Evolutionary conservation across 2,888 invertebrate genomes (phyloP).

Genomic region (Priocnemis perturbator): DNA sequence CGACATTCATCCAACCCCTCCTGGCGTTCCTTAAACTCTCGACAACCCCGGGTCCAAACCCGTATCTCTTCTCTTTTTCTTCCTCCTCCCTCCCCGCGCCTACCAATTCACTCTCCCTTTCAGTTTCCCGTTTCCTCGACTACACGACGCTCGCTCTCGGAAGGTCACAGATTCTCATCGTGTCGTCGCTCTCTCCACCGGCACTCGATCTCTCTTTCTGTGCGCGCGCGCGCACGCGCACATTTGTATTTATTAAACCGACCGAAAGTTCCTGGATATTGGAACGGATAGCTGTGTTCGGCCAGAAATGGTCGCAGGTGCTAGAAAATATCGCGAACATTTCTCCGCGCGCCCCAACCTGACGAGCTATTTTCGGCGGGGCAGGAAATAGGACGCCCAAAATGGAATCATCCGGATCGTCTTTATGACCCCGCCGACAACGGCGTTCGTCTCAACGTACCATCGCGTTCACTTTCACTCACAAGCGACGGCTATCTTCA

Average conservation of each 20-base stretch:
- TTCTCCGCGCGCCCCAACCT: too few relatives aligned
- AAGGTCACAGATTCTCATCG: slow-evolving; percentile 8
- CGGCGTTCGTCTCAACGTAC: too few relatives aligned
- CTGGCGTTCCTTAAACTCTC: slow-evolving; percentile 34
- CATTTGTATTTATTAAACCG: slow-evolving; percentile 14
- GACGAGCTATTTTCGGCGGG: too few relatives aligned
- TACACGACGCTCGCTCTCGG: slow-evolving; percentile 11
- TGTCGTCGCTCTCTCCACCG: background rate
- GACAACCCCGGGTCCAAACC: slow-evolving; percentile 14
- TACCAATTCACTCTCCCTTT: slow-evolving; percentile 11
- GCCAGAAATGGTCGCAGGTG: background rate
- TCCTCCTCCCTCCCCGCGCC: slow-evolving; percentile 13
- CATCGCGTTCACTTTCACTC: too few relatives aligned
- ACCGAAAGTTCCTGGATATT: slow-evolving; percentile 7
- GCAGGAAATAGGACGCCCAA: too few relatives aligned
- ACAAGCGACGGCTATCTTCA: too few relatives aligned
- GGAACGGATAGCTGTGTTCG: background rate
- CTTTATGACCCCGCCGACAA: too few relatives aligned
- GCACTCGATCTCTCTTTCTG: background rate
- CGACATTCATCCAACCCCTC: slow-evolving; percentile 30
- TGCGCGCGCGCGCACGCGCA: background rate
- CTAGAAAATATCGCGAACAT: too few relatives aligned
- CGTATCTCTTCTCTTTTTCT: slow-evolving; percentile 19
- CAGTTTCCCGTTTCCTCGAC: slow-evolving; percentile 4
- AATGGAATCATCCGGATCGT: too few relatives aligned